phyloP scores from a whole-genome alignment of 1,140 invertebrate species.

The Drosophila subpulchrella region DNA sequence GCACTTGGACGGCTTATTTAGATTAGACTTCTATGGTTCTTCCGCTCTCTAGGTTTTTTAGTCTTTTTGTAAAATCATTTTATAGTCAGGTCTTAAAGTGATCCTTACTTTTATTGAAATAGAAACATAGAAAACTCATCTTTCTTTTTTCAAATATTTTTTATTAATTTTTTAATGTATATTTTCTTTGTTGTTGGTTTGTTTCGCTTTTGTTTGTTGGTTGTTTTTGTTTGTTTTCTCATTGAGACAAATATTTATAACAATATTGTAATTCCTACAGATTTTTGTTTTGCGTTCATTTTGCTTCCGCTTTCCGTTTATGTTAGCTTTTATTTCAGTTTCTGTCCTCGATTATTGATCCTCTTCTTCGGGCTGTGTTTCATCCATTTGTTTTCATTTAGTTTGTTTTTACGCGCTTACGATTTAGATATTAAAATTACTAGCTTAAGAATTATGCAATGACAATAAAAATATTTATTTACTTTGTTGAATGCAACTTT shows the following conservation, averaged over 20 bases:
- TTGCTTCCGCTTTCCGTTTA: conserved; percentile 1
- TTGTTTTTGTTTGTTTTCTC: conserved; percentile 58
- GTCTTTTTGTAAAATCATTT: too few species aligned
- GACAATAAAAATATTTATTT: conserved; percentile 80
- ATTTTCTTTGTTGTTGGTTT: conserved; percentile 67
- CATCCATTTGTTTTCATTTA: conserved; percentile 45
- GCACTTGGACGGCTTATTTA: too few species aligned
- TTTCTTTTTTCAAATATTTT: conserved; percentile 46
- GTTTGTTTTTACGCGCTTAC: conserved; percentile 69
- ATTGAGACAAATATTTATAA: conserved; percentile 82
- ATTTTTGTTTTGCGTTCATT: conserved; percentile 25
- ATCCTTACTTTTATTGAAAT: too few species aligned
- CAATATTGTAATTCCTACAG: conserved; percentile 78
- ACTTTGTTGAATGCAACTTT: conserved; percentile 59
- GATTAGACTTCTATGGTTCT: too few species aligned
- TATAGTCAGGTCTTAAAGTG: too few species aligned
- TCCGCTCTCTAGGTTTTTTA: too few species aligned
- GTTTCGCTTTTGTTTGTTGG: conserved; percentile 39
- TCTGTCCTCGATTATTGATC: conserved; percentile 7
- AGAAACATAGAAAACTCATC: not conserved
- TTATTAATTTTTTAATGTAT: conserved; percentile 54
- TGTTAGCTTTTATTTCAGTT: conserved; percentile 21
- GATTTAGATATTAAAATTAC: conserved; percentile 78
- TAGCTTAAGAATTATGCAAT: conserved; percentile 82
- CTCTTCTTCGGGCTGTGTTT: conserved; percentile 8